phyloP scores from a whole-genome alignment of 2,888 invertebrate genomes.

The Lacanobia oleracea region DNA sequence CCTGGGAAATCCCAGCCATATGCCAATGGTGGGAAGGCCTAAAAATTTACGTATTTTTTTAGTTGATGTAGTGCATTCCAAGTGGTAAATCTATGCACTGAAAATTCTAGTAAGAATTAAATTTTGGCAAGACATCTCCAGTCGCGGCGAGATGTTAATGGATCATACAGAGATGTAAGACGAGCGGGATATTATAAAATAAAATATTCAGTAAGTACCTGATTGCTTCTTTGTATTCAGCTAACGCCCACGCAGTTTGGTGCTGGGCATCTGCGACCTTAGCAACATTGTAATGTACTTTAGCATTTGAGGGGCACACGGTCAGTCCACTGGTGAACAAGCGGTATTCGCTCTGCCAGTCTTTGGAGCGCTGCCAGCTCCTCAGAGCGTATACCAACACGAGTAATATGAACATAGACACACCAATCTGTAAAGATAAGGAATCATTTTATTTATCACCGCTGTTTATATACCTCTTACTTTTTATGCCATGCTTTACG shows the following conservation, averaged over 20 bases:
- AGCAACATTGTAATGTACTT: constrained; percentile 98
- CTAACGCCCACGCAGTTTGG: constrained; percentile 92
- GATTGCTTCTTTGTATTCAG: constrained; percentile 95
- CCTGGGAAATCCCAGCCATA: too few relatives aligned
- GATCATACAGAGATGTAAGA: too few relatives aligned
- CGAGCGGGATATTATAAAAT: too few relatives aligned
- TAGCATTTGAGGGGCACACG: constrained; percentile 98
- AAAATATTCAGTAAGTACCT: constrained; percentile 87
- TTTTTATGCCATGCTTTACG: not conserved
- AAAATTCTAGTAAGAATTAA: too few relatives aligned
- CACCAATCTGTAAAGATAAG: constrained; percentile 65
- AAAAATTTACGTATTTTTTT: too few relatives aligned
- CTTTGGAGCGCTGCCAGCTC: constrained; percentile 92
- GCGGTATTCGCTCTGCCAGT: constrained; percentile 95
- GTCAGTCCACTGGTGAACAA: constrained; percentile 95
- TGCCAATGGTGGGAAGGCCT: too few relatives aligned
- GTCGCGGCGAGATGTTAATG: too few relatives aligned
- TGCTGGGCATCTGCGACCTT: constrained; percentile 95
- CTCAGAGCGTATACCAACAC: constrained; percentile 77
- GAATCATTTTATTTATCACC: not conserved
- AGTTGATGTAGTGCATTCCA: not conserved
- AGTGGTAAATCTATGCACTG: not conserved
- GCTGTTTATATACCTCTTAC: not conserved
- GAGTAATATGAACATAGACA: constrained; percentile 68
- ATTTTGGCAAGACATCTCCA: too few relatives aligned